Evolutionary conservation across 2,113 vertebrate genomes (phyloP).

Genomic region (Pica pica): DNA sequence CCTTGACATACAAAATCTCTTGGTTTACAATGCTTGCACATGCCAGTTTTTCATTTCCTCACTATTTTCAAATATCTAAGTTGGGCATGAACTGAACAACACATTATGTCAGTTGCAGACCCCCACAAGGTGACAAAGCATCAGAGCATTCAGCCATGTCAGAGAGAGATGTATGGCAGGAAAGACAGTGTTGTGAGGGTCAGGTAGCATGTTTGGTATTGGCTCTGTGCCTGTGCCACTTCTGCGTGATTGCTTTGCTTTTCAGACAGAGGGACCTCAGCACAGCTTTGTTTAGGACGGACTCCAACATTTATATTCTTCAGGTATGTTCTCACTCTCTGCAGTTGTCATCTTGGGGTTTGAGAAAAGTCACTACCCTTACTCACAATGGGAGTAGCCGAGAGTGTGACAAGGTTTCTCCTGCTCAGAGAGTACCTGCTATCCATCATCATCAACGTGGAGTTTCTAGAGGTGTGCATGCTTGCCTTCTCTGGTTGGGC

Average conservation of each 20-base stretch:
- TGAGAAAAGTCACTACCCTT: not conserved
- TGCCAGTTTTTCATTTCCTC: not conserved
- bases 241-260: constrained; percentile 35
- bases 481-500: not conserved
- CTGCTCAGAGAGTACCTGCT: not conserved
- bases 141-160: not conserved
- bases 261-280: constrained; percentile 55
- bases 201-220: constrained; percentile 38
- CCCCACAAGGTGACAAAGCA: not conserved
- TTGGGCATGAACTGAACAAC: constrained; percentile 14
- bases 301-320: not conserved
- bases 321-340: not conserved
- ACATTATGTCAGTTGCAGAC: not conserved
- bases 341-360: not conserved
- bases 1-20: not conserved
- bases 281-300: not conserved
- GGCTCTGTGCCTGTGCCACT: constrained; percentile 20
- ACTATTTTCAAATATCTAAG: not conserved
- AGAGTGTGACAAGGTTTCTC: not conserved
- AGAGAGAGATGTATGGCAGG: not conserved
- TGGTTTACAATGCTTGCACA: not conserved
- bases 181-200: constrained; percentile 4
- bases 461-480: not conserved
- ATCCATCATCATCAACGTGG: not conserved
- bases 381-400: not conserved